Base-by-base conservation (phyloP, 2,888 invertebrate species). In the Cheilosia scutellata region DNA sequence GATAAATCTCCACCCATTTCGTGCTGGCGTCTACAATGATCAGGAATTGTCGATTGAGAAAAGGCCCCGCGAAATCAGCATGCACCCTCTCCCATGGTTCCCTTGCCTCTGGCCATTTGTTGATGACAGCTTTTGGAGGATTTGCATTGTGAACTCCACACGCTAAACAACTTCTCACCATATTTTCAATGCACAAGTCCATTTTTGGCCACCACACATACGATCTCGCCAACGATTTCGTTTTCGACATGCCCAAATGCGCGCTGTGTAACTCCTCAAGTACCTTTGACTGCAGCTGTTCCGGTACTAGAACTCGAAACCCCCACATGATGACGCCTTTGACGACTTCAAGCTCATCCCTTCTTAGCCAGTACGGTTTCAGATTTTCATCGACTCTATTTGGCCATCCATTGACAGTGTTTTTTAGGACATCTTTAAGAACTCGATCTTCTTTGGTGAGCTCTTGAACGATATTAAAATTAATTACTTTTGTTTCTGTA, bases 241-340 rank as follows among this genome's bases (percentile, higher is more conserved):
- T 57, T 31, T 55, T 33, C 1, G 31, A n/a, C 33, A 57, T 31
- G 9, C 55, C 55, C 33, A 13, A 33, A 55, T 47, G 44, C 11
- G 57, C 70, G 42, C 27, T 11, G 27, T 70, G 70, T 42, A 70
- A n/a, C 16, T 70, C 58, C 20, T 58, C 5, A 20, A 20, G 20
- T 9, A 70, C 49, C 11, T 49, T 13, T 5, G 47, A 27, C 9
- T 49, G 58, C 11, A 58, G 37, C 11, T 44, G 44, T 47, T 31
- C n/a, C 11, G 55, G 68, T 57, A 68, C 55, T 55, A 55, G 13
- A 55, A 68, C 70, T 47, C 55, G 57, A 6, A 47, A 70, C 0
- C 70, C 70, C 57, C 70, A 58, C 57, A 70, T 55, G 3, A 68
- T 20, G 9, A 42, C 44, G 13, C 40, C 55, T 5, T 68, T 20